Evolutionary conservation across 1,140 invertebrate species (phyloP).

Genomic region (Camponotus vicinus): DNA sequence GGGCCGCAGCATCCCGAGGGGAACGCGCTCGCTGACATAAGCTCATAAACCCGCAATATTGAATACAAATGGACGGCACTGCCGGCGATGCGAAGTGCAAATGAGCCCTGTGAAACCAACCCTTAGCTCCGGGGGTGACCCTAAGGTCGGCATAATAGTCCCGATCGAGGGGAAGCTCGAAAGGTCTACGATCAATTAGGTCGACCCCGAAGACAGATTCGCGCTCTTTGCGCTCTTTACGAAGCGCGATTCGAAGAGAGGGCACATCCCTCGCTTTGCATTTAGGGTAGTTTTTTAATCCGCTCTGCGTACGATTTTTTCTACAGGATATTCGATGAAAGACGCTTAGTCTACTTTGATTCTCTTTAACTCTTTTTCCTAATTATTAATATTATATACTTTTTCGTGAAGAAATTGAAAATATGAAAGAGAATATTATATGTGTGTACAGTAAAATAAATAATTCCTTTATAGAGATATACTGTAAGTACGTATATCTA

Average conservation of each 20-base stretch:
- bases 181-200: constrained; percentile 73
- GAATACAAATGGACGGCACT: constrained; percentile 85
- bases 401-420: not conserved
- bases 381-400: not conserved
- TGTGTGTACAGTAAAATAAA: no score
- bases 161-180: constrained; percentile 65
- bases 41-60: constrained; percentile 86
- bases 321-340: not conserved
- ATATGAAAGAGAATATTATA: no score
- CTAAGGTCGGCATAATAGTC: constrained; percentile 70
- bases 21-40: constrained; percentile 80
- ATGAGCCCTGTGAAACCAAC: constrained; percentile 79
- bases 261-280: constrained; percentile 18
- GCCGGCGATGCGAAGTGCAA: constrained; percentile 80
- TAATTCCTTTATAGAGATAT: not conserved
- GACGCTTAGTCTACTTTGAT: constrained; percentile 4
- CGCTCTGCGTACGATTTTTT: not conserved
- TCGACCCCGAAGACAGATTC: constrained; percentile 61
- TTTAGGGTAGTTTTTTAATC: constrained; percentile 56
- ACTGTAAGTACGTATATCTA: not conserved
- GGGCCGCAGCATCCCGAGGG: constrained; percentile 65
- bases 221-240: constrained; percentile 52
- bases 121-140: constrained; percentile 66
- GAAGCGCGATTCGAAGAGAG: constrained; percentile 21
- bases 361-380: constrained; percentile 34